phyloP scores from a whole-genome alignment of 2,888 invertebrate genomes.

The Spisula solida region DNA sequence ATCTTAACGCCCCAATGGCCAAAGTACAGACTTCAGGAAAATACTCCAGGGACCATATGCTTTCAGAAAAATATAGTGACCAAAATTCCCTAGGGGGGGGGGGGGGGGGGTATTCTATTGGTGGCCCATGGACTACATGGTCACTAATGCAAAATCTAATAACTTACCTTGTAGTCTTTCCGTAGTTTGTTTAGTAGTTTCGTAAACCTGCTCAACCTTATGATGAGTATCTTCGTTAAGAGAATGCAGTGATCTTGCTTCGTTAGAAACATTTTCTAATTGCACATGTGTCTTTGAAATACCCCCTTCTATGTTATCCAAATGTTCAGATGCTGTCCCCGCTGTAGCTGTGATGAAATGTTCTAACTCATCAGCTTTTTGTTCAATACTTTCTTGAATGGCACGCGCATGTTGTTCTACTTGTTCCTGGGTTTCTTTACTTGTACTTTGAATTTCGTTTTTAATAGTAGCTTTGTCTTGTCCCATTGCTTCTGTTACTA shows the following conservation, averaged over 20 bases:
- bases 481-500: neutral
- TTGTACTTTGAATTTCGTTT: neutral
- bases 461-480: neutral
- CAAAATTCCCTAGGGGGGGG: too few relatives aligned
- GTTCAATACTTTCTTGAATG: neutral
- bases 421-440: constrained; percentile 1
- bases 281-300: neutral
- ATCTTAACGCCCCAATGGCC: too few relatives aligned
- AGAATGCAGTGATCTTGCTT: neutral
- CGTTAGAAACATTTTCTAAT: neutral
- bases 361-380: neutral
- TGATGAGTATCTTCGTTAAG: neutral
- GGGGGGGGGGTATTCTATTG: too few relatives aligned
- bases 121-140: too few relatives aligned
- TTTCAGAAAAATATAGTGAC: too few relatives aligned
- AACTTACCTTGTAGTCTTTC: too few relatives aligned
- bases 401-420: neutral
- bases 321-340: neutral
- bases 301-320: neutral
- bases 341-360: neutral
- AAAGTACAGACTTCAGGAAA: too few relatives aligned
- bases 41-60: too few relatives aligned
- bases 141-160: too few relatives aligned
- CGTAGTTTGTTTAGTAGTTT: neutral
- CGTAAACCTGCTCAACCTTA: neutral